Percentiles rank a stretch among this genome's conserved stretches.
These are phyloP conservation scores for Laticauda laticaudata DNA, from an alignment of 2,113 vertebrate species.

Conservation along the genomic window DNA sequence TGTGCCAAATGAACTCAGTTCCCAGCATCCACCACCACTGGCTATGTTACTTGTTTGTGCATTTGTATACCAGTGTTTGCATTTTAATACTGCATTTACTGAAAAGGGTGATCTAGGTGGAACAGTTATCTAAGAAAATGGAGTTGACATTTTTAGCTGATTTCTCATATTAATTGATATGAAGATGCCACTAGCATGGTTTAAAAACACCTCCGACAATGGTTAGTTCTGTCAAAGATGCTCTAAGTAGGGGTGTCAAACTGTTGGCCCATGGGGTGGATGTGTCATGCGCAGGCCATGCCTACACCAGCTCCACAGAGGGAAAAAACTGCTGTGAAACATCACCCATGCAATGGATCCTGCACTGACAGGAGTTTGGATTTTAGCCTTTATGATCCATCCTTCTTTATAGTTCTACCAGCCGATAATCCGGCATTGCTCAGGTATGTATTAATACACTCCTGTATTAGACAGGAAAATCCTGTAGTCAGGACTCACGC, in stretches of 20 bases:
- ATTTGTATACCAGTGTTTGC: background rate
- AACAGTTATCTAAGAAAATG: background rate
- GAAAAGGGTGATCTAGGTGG: background rate
- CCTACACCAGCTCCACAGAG: no score
- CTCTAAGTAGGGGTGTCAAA: background rate
- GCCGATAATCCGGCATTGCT: no score
- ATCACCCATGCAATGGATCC: background rate
- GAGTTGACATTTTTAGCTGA: background rate
- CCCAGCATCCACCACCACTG: background rate
- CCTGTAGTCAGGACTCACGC: no score
- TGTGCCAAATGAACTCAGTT: background rate
- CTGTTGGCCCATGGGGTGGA: no score
- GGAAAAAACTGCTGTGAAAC: no score
- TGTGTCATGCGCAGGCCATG: accelerated
- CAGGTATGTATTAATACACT: no score
- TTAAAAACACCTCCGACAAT: background rate
- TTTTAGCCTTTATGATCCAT: background rate
- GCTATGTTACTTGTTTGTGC: background rate
- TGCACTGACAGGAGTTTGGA: background rate
- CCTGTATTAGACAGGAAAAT: no score
- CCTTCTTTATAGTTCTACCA: background rate
- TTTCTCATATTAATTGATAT: background rate
- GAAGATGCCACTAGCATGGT: background rate
- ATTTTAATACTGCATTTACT: background rate
- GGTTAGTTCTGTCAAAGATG: background rate